Percentiles rank a stretch among this genome's conserved stretches.
Evolutionary conservation across 1,140 invertebrate genomes (phyloP).

Genomic region (Camponotus vicinus): DNA sequence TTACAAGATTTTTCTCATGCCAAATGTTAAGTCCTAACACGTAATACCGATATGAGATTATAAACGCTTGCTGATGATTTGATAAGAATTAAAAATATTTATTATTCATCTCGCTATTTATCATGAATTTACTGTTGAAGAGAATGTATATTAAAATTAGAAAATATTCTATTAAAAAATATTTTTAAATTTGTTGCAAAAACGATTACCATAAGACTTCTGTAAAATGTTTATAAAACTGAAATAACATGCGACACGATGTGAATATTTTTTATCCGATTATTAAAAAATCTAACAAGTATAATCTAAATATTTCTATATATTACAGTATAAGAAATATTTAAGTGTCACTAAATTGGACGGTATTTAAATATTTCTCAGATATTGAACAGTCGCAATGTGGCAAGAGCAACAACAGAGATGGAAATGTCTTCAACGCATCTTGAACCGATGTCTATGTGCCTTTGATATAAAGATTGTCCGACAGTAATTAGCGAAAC

Average conservation of each 20-base stretch:
- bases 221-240: background rate
- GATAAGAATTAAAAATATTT: conserved; percentile 15
- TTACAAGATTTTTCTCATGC: background rate
- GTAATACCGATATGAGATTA: background rate
- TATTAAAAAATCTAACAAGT: background rate
- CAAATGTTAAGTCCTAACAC: background rate
- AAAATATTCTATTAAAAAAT: conserved; percentile 6
- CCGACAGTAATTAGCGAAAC: conserved; percentile 30
- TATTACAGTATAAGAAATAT: background rate
- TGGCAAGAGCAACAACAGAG: background rate
- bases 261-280: conserved; percentile 17
- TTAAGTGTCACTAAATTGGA: too few species aligned
- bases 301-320: background rate
- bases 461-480: background rate
- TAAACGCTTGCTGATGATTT: background rate
- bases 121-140: background rate
- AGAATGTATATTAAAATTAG: background rate
- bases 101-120: background rate
- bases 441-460: background rate
- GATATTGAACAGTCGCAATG: background rate
- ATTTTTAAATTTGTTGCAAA: background rate
- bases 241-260: background rate
- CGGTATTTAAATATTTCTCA: background rate
- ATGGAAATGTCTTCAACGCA: background rate
- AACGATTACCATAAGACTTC: background rate